phyloP scores from a whole-genome alignment of 2,797 vertebrate species.

The Thalassophryne amazonica region DNA sequence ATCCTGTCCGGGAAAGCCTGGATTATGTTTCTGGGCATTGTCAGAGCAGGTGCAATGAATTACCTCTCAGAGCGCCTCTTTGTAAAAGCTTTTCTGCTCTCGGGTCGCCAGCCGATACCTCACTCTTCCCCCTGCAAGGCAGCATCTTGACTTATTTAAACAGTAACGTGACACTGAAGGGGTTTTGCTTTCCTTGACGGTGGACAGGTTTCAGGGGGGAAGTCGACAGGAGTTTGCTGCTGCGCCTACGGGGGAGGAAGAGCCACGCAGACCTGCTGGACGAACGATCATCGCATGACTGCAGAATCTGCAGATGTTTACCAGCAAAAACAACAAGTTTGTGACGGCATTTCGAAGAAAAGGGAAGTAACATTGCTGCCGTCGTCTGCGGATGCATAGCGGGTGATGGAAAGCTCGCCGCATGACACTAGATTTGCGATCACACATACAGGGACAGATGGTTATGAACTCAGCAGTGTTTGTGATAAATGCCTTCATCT shows the following conservation, averaged over 20 bases:
- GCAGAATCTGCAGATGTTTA: conserved; percentile 38
- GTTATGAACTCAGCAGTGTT: background rate
- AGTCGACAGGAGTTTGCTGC: background rate
- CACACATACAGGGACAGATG: background rate
- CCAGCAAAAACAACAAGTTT: conserved; percentile 42
- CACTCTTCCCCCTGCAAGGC: conserved; percentile 33
- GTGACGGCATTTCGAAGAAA: conserved; percentile 45
- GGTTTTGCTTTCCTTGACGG: conserved; percentile 12
- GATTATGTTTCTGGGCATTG: conserved; percentile 56
- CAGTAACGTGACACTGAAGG: conserved; percentile 32
- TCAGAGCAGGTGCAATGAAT: conserved; percentile 63
- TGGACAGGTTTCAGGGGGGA: conserved; percentile 6
- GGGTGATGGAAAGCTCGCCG: background rate
- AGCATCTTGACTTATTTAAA: conserved; percentile 27
- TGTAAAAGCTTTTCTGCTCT: conserved; percentile 25
- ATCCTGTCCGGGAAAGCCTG: conserved; percentile 37
- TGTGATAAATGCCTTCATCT: too few relatives aligned
- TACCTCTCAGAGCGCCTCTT: conserved; percentile 38
- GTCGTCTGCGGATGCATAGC: background rate
- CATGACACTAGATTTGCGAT: conserved; percentile 35
- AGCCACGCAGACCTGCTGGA: background rate
- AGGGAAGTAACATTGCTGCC: conserved; percentile 43
- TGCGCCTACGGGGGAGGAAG: conserved; percentile 5
- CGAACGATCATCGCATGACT: conserved; percentile 2
- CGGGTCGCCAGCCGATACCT: conserved; percentile 13